phyloP scores from a whole-genome alignment of 1,140 invertebrate species.

The Drosophila pachea region DNA sequence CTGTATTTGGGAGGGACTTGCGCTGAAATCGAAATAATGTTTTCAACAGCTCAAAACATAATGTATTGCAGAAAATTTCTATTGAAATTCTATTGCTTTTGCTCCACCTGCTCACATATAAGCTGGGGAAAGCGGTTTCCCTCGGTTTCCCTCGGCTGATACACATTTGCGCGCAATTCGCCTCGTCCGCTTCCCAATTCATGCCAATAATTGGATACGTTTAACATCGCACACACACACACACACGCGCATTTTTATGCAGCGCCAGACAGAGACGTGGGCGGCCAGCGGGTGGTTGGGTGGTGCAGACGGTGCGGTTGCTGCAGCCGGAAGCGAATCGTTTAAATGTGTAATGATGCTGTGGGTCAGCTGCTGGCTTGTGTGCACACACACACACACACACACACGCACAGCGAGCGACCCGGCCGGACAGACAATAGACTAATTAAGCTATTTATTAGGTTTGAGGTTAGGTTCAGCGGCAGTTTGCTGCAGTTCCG shows the following conservation, averaged over 20 bases:
- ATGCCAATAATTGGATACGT: slow-evolving; percentile 33
- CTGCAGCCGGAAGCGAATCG: slow-evolving; percentile 21
- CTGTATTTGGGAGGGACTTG: too few relatives aligned
- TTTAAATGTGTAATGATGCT: slow-evolving; percentile 51
- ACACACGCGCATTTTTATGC: background rate
- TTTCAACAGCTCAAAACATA: too few relatives aligned
- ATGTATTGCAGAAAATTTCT: too few relatives aligned
- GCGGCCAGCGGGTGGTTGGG: background rate
- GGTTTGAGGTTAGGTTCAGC: slow-evolving; percentile 49
- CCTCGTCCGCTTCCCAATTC: slow-evolving; percentile 29
- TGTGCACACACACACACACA: slow-evolving; percentile 2
- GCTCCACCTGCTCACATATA: too few relatives aligned
- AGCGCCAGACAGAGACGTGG: background rate
- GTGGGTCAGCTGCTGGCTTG: slow-evolving; percentile 29
- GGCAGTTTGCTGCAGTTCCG: slow-evolving; percentile 26
- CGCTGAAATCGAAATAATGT: too few relatives aligned
- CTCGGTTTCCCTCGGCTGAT: slow-evolving; percentile 12
- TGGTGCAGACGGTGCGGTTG: background rate
- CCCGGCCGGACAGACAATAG: slow-evolving; percentile 20
- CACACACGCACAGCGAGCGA: background rate
- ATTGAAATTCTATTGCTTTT: background rate
- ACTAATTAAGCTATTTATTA: slow-evolving; percentile 57
- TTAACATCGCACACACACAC: background rate
- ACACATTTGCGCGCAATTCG: slow-evolving; percentile 22
- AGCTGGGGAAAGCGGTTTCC: too few relatives aligned